These are phyloP conservation scores for Bovichtus variegatus DNA, from an alignment of 2,797 vertebrate species.

Conservation along the genomic window DNA sequence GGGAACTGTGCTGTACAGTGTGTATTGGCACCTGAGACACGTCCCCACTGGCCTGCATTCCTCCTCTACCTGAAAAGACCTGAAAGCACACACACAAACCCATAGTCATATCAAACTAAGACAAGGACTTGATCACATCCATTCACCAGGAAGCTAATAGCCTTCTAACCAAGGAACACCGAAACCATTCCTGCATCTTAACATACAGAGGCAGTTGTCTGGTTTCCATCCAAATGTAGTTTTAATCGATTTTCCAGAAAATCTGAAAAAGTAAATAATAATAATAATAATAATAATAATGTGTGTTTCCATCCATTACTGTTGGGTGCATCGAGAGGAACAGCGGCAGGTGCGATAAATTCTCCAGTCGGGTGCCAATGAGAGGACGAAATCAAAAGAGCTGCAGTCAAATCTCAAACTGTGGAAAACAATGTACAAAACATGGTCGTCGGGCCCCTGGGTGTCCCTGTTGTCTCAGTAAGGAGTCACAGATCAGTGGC, in stretches of 20 bases:
- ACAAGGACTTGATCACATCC: conserved; percentile 1
- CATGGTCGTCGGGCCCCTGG: too few relatives aligned
- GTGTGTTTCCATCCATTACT: too few relatives aligned
- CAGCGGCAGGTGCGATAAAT: too few relatives aligned
- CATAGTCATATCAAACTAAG: conserved; percentile 11
- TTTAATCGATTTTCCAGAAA: neutral
- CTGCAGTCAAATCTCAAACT: too few relatives aligned
- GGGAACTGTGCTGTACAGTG: conserved; percentile 25
- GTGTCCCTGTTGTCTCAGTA: neutral
- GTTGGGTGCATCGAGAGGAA: too few relatives aligned
- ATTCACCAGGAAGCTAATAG: neutral
- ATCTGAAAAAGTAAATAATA: neutral
- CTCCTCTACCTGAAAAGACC: conserved; percentile 58
- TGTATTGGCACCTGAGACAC: conserved; percentile 61
- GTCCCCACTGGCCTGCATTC: conserved; percentile 77
- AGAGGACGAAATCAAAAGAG: too few relatives aligned
- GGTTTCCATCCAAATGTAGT: neutral
- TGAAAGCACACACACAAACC: conserved; percentile 30
- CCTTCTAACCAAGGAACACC: neutral
- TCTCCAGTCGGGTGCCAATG: too few relatives aligned
- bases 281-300: too few relatives aligned
- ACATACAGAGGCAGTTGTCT: neutral
- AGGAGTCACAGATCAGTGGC: neutral
- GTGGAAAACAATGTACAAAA: too few relatives aligned
- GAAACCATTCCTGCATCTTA: neutral